Base-by-base conservation (phyloP, 2,113 vertebrate species). In the Prinia subflava region DNA sequence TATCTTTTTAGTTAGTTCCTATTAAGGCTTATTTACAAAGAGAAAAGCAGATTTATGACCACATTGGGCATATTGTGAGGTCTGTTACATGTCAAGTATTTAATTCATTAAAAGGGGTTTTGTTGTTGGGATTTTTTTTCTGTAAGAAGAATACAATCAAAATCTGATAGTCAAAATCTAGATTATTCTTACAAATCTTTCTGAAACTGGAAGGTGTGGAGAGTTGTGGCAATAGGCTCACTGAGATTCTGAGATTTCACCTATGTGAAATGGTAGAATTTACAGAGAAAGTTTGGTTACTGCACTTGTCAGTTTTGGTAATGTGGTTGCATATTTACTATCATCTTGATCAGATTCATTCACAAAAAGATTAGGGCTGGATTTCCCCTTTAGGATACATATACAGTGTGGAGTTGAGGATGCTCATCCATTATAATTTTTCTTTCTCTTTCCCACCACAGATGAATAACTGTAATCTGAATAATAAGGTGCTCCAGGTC, bases 81-180 rank as follows among this genome's bases (percentile, higher is more conserved):
- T 71, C 65, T 30, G 56, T 94, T 94, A 93, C 63, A 79, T 94
- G 92, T 76, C n/a, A 55, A 77, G 78, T 81, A 93, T 95, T 96
- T 94, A 28, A 73, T 95, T 92, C 89, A 92, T 87, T 93, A 94
- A 97, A 95, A 92, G 25, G 28, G 10, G 1, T 10, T 39, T 76
- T 65, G 4, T 80, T 53, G 33, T 37, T 94, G 18, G 9, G 15
- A 6, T 94, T 94, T 96, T 82, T 73, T 84, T 96, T 59, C 52
- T 16, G 1, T 42, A 13, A 69, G 25, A 88, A 83, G 39, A 93
- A 73, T 53, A 63, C 30, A 85, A 56, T 83, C 47, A 84, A 93
- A 90, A 57, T 22, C 39, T 78, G 79, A 71, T 49, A 14, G 12
- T 39, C 39, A 39, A 39, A 39, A 27, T 90, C 30, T 79, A 86